These are phyloP conservation scores for Drosophila lacicola DNA, from an alignment of 2,888 invertebrate genomes.

Conservation along the genomic window DNA sequence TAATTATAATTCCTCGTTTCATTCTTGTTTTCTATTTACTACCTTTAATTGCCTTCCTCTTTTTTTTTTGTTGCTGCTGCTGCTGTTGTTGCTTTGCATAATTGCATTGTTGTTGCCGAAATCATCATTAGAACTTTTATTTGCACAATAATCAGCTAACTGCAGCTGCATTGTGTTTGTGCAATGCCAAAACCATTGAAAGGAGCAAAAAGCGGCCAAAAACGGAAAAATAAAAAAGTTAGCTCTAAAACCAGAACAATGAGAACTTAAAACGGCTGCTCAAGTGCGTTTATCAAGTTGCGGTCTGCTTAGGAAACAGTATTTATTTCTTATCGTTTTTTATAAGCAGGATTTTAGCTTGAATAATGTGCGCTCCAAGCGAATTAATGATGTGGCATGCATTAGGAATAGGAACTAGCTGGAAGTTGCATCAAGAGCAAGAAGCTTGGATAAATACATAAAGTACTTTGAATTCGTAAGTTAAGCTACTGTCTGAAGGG, in stretches of 20 bases:
- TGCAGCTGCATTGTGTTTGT: slow-evolving; percentile 62
- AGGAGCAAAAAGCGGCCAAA: slow-evolving; percentile 39
- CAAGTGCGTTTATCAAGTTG: slow-evolving; percentile 67
- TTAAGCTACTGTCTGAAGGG: not conserved
- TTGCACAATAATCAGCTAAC: slow-evolving; percentile 71
- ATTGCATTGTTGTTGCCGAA: slow-evolving; percentile 75
- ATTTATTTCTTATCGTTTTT: slow-evolving; percentile 16
- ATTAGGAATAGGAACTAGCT: slow-evolving; percentile 8
- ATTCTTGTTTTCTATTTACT: slow-evolving; percentile 15
- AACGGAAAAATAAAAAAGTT: slow-evolving; percentile 8
- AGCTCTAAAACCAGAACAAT: slow-evolving; percentile 42
- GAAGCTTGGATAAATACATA: not conserved
- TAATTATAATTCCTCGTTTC: slow-evolving; percentile 67
- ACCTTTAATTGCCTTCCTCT: slow-evolving; percentile 56
- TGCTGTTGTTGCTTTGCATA: slow-evolving; percentile 54
- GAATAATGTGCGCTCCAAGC: slow-evolving; percentile 15
- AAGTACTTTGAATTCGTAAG: too few relatives aligned
- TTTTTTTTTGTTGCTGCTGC: slow-evolving; percentile 23
- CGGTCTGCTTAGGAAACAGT: slow-evolving; percentile 64
- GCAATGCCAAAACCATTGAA: slow-evolving; percentile 34
- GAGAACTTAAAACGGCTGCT: slow-evolving; percentile 33
- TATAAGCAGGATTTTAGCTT: slow-evolving; percentile 16
- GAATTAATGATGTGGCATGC: slow-evolving; percentile 32
- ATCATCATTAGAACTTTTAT: slow-evolving; percentile 78
- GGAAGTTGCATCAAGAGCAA: slow-evolving; percentile 6